Evolutionary conservation across 2,113 vertebrate species (phyloP), one percentile per base, ranked within the genome.

Genomic region (Oostethus manadensis): DNA sequence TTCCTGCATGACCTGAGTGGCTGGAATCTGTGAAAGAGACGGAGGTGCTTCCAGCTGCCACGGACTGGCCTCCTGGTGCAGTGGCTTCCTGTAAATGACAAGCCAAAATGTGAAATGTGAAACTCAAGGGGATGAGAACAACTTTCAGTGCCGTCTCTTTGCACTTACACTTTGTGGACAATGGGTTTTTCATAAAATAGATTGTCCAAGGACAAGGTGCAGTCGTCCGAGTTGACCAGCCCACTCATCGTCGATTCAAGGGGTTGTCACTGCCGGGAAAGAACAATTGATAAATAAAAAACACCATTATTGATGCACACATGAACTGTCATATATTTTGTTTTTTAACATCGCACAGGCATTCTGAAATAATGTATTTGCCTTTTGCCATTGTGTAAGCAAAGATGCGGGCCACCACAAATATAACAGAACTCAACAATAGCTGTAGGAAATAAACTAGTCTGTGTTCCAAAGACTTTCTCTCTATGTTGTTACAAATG

Each of bases 161-260:
- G 15, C 29, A 89, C 87, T 91, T 88, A 97, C 94, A 90, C 90
- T 90, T 89, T 86, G 50, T 77, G 83, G 65, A 85, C 76, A 74
- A 85, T 49, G 40, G 90, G 88, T 79, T 87, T 91, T 79, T 93
- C 89, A 80, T 91, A 94, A 91, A 93, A 93, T 23, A 92, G 80
- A 81, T 70, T 82, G 76, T 95, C 91, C 87, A 93, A 63, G 44
- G 90, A 77, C 76, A 92, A 84, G 6, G 75, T 59, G 63, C 49
- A 64, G 42, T 93, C 88, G 62, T 86, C 78, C 51, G 91, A 84
- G 54, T 79, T 86, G 58, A 85, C 64, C 93, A 94, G 94, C 73
- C 26, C 72, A 61, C 53, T 42, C 56, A 78, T 40, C 1, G 38
- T 42, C 38, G 13, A 42, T 42, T 33, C 2, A 13, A 42, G 6